A percentile compares a stretch with the other conserved stretches of the same genome.
Conservation (phyloP, 2,113 vertebrate species). For the Campylomormyrus numenius region DNA sequence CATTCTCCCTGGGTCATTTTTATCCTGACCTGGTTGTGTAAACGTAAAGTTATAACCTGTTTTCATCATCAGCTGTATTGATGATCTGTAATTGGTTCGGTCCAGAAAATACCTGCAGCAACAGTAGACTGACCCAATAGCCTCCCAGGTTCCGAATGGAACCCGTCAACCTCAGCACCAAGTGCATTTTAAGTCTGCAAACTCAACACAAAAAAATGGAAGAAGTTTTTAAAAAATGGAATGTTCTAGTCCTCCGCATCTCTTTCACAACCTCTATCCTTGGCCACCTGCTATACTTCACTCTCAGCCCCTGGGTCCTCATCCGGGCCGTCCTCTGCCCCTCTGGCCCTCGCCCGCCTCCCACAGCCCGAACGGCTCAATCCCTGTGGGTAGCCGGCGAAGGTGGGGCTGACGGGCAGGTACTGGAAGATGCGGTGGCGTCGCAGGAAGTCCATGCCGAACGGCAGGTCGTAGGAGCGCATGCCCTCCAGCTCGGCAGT, state of each 20-base stretch:
- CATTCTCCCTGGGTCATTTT: not conserved
- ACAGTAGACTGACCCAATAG: not conserved
- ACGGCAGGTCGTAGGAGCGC: conserved; percentile 87
- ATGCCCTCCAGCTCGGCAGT: conserved; percentile 73
- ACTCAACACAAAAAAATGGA: not conserved
- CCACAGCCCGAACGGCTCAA: conserved; percentile 49
- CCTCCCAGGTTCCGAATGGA: not conserved
- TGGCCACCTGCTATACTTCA: conserved; percentile 48
- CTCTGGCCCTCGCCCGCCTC: conserved; percentile 31
- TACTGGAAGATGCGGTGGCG: conserved; percentile 79
- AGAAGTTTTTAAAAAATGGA: not conserved
- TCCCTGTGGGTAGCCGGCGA: conserved; percentile 78
- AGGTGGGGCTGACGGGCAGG: conserved; percentile 90
- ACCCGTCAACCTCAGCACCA: not conserved
- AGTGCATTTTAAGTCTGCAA: not conserved
- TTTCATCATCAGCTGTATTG: not conserved
- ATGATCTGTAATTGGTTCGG: not conserved
- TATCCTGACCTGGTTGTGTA: not conserved
- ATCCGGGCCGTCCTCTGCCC: conserved; percentile 19
- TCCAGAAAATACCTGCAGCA: not conserved
- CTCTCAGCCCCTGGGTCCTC: conserved; percentile 42
- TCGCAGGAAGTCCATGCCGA: conserved; percentile 85
- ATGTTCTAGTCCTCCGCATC: not conserved
- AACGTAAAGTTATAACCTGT: not conserved
- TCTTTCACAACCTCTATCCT: conserved; percentile 23